A percentile compares a stretch with the other conserved stretches of the same genome.
Evolutionary conservation across 2,113 vertebrate species (phyloP).

Genomic region (Dasyurus viverrinus): DNA sequence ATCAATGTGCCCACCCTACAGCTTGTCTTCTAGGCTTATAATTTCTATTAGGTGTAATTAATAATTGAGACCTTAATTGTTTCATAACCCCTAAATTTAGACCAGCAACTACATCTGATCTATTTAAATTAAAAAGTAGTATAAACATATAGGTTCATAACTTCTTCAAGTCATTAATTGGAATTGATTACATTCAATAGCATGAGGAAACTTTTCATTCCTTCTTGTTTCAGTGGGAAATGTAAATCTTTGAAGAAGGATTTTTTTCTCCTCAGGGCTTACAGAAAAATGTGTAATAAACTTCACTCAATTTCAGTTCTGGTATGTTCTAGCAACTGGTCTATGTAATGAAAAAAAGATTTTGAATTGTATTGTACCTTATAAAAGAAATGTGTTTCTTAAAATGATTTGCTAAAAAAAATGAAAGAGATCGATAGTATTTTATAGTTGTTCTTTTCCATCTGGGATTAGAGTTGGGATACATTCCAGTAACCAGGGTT

Average conservation of each 20-base stretch:
- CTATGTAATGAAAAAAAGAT: background rate
- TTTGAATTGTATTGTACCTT: background rate
- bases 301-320: constrained; percentile 10
- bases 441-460: constrained; percentile 3
- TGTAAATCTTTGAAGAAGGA: background rate
- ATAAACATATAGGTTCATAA: constrained; percentile 20
- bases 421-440: constrained; percentile 1
- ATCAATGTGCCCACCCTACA: background rate
- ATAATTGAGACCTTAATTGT: constrained; percentile 21
- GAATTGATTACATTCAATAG: constrained; percentile 9
- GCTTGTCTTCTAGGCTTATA: constrained; percentile 9
- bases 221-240: constrained; percentile 20
- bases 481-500: background rate
- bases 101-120: constrained; percentile 5
- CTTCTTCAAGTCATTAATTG: constrained; percentile 14
- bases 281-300: background rate
- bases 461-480: background rate
- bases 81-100: constrained; percentile 35
- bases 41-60: constrained; percentile 33
- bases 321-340: background rate
- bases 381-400: constrained; percentile 21
- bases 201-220: constrained; percentile 32
- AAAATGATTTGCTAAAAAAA: constrained; percentile 36
- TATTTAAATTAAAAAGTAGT: constrained; percentile 24
- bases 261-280: background rate